Evolutionary conservation across 2,888 invertebrate species (phyloP), one percentile per base, ranked within the genome.

Genomic region (Tenodera sinensis): DNA sequence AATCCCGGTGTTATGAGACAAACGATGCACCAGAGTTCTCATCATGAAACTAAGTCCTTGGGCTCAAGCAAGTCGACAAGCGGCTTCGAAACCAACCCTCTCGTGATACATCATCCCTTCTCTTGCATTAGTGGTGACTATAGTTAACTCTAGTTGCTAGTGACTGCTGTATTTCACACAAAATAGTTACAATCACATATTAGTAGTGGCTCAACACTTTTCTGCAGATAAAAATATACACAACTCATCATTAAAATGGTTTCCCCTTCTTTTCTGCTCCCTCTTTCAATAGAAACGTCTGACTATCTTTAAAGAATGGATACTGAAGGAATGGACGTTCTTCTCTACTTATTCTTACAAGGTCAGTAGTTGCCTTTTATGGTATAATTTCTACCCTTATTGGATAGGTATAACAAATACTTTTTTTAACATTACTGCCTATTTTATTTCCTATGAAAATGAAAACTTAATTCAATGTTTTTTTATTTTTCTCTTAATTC

Each of bases 341-440:
- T 71, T 54, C 3, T 71, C 54, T 71, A 71, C 54, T 54, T 71
- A 84, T 84, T 28, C 28, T 84, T 84, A 83, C 28, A 84, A 34
- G 84, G 25, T 84, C 30, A 84, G 28, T 34, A 84, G 84, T 84
- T 30, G 34, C 84, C 28, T 28, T 84, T 28, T 84, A 84, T 71
- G 54, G 54, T 71, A 71, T 71, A 71, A 71, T 87, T n/a, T 25
- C 87, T 87, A 30, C 82, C 87, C 85, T 85, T 85, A 85, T 27
- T 85, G 85, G 85, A 87, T 82, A 87, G 81, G 28, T 81, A 81
- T 87, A 87, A 87, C 87, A 87, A 82, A 87, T 87, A 87, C 54
- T 71, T 71, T 42, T 42, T 42, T 83, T 83, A 30, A n/a, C 30
- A 87, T 83, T 87, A 87, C 87, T 87, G 87, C 54, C 87, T 87